Evolutionary conservation across 2,113 vertebrate species (phyloP).

Genomic region (Tachycineta bicolor): DNA sequence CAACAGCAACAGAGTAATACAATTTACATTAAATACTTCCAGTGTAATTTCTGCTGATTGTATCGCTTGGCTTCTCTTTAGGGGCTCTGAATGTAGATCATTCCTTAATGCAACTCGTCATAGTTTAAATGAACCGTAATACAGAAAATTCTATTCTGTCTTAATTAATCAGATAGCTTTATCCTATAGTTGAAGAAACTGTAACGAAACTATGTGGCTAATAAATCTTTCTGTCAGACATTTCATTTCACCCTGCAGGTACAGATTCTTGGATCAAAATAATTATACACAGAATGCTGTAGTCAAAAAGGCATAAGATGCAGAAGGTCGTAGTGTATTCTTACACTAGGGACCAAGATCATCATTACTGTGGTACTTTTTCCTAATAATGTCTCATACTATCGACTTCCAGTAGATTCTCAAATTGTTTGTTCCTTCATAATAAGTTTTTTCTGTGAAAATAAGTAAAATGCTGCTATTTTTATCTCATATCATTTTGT

Average conservation of each 20-base stretch:
- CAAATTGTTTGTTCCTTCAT: not conserved
- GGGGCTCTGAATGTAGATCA: constrained; percentile 30
- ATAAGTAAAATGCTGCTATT: not conserved
- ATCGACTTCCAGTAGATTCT: not conserved
- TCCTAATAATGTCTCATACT: not conserved
- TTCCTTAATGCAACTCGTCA: constrained; percentile 16
- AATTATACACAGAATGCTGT: not conserved
- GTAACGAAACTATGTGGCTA: not conserved
- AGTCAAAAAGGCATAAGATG: not conserved
- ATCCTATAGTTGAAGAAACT: constrained; percentile 13
- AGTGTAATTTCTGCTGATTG: constrained; percentile 62
- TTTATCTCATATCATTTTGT: not conserved
- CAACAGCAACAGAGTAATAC: constrained; percentile 51
- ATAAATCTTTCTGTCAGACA: constrained; percentile 55
- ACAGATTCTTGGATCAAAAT: not conserved
- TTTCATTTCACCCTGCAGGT: constrained; percentile 18
- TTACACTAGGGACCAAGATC: not conserved
- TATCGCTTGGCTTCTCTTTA: constrained; percentile 11
- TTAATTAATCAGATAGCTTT: constrained; percentile 52
- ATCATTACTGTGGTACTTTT: not conserved
- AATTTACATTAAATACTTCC: constrained; percentile 66
- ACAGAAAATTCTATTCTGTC: constrained; percentile 30
- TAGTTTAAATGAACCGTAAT: constrained; percentile 40
- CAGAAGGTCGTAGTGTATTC: not conserved
- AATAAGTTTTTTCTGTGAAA: not conserved